phyloP scores from a whole-genome alignment of 2,888 invertebrate genomes.

The Synergus gifuensis region DNA sequence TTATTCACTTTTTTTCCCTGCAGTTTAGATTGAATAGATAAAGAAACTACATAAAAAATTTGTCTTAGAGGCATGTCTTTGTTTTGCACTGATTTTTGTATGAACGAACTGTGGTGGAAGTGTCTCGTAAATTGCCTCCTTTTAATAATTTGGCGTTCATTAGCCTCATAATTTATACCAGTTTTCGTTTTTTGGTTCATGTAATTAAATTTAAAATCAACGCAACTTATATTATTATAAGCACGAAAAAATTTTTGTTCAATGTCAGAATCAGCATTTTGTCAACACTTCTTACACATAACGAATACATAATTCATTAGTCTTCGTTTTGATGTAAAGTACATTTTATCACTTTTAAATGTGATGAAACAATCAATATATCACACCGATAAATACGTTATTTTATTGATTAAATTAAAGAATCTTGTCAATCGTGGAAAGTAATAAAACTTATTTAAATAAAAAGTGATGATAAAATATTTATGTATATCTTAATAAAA shows the following conservation, averaged over 20 bases:
- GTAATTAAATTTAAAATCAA: background rate
- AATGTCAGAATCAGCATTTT: background rate
- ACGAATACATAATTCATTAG: background rate
- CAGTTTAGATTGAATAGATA: constrained; percentile 20
- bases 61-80: constrained; percentile 33
- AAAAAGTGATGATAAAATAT: constrained; percentile 13
- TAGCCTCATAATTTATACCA: background rate
- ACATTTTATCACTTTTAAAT: constrained; percentile 28
- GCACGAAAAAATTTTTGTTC: constrained; percentile 6
- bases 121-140: background rate
- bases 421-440: constrained; percentile 10
- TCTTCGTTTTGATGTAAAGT: constrained; percentile 1
- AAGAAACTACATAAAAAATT: background rate
- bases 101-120: constrained; percentile 8
- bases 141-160: constrained; percentile 4
- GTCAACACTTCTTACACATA: constrained; percentile 1
- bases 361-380: constrained; percentile 16
- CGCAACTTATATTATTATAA: background rate
- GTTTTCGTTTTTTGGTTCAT: background rate
- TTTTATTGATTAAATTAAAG: constrained; percentile 4
- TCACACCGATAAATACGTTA: constrained; percentile 6
- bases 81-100: constrained; percentile 35
- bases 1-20: constrained; percentile 6
- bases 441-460: background rate
- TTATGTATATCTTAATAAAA: constrained; percentile 14